Evolutionary conservation across 2,888 invertebrate genomes (phyloP).

Genomic region (Lycophotia porphyrea): DNA sequence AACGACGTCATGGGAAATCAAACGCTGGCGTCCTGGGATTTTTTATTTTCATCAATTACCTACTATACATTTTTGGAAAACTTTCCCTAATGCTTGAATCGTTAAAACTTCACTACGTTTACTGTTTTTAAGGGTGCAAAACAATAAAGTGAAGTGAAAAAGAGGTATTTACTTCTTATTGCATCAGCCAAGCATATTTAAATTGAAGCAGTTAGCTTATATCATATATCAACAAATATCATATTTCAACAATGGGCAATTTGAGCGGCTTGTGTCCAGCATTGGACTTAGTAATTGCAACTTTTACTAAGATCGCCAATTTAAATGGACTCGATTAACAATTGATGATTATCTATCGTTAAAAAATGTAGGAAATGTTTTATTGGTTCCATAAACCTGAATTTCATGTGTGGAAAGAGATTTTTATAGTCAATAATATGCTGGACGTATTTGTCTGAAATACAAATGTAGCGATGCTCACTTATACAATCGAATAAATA

Average conservation of each 20-base stretch:
- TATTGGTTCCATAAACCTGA: neutral
- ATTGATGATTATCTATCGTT: neutral
- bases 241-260: conserved; percentile 1
- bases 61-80: neutral
- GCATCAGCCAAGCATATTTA: neutral
- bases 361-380: neutral
- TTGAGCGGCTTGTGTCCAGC: conserved; percentile 8
- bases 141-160: neutral
- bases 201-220: neutral
- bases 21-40: conserved; percentile 5
- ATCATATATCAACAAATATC: neutral
- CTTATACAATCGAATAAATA: neutral
- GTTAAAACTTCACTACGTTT: neutral
- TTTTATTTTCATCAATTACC: conserved; percentile 4
- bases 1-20: conserved; percentile 15
- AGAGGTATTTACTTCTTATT: neutral
- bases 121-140: neutral
- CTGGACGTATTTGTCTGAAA: neutral
- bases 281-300: conserved; percentile 4
- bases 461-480: neutral
- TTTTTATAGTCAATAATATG: neutral
- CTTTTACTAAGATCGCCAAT: neutral
- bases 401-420: too few species aligned
- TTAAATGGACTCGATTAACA: neutral
- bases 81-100: neutral